Evolutionary conservation across 2,113 vertebrate species (phyloP), one percentile per base, ranked within the genome.

Genomic region (Centropus unirufus): DNA sequence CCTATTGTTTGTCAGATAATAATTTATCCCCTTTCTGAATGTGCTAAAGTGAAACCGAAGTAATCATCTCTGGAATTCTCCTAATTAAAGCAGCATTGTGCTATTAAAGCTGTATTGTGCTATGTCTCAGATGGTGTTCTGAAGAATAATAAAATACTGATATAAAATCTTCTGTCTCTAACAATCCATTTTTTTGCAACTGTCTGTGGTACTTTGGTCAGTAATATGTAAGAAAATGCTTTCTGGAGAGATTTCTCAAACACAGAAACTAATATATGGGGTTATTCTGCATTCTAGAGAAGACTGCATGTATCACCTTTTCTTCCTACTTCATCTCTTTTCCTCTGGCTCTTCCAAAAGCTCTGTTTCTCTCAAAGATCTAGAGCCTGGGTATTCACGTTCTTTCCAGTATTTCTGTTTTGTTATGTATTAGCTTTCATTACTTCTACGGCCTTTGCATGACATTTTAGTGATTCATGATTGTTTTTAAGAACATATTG

Each of bases 91-190:
- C 10, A 23, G 11, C 36, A 82, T 78, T 72, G 3, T 68, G 9
- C 14, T 54, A 17, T 32, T 36, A 36, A 90, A 87, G 26, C 10
- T 27, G 11, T 40, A 82, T 78, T 72, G 3, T 68, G 9, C 14
- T 54, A 17, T 34, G 27, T 42, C 40, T 84, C 22, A 11, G 8
- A 4, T 84, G 51, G 83, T 64, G 11, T 19, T 74, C 12, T 40
- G n/a, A 68, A 67, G 29, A 85, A 49, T 61, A 42, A 63, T 12
- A 87, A 36, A 51, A 39, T 26, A 36, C 7, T 49, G 32, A 67
- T 89, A 87, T 68, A 34, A 91, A 83, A 69, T 49, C 39, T 69
- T 94, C 61, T 84, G 9, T 63, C 26, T 57, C 57, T 63, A 61
- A 3, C 9, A 84, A 57, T 77, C 5, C 21, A 34, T 3, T 27